Percentiles rank a stretch among this genome's conserved stretches.
Evolutionary conservation across 2,888 invertebrate species (phyloP).

Genomic region (Drosophila eohydei): DNA sequence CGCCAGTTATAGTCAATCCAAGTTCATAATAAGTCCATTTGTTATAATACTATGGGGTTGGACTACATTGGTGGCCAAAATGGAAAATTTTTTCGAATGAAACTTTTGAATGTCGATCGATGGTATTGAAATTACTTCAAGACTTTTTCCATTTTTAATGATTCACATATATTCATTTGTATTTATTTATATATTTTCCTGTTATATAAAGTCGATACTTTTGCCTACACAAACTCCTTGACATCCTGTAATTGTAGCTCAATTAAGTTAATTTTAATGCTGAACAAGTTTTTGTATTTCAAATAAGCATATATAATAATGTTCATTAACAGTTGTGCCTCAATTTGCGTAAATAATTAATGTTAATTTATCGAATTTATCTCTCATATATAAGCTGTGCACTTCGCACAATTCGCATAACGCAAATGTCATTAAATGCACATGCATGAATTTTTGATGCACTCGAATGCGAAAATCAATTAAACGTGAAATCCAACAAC

Average conservation of each 20-base stretch:
- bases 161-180: too few relatives aligned
- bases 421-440: constrained; percentile 71
- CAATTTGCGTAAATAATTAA: constrained; percentile 51
- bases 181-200: too few relatives aligned
- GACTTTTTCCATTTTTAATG: too few relatives aligned
- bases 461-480: constrained; percentile 73
- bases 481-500: constrained; percentile 60
- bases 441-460: constrained; percentile 75
- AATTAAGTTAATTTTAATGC: not conserved
- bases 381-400: constrained; percentile 24
- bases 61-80: too few relatives aligned
- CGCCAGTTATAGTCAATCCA: too few relatives aligned
- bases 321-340: constrained; percentile 18
- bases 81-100: too few relatives aligned
- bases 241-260: not conserved
- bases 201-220: too few relatives aligned
- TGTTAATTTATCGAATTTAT: constrained; percentile 41
- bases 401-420: constrained; percentile 37
- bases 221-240: not conserved
- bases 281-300: constrained; percentile 1
- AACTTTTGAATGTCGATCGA: too few relatives aligned
- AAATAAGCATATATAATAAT: not conserved
- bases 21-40: too few relatives aligned
- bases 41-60: too few relatives aligned
- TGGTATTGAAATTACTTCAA: too few relatives aligned